Conservation (phyloP, 30 jellyfish, hydroid and myxozoan species). For the Hydractinia symbiolongicarpus region DNA sequence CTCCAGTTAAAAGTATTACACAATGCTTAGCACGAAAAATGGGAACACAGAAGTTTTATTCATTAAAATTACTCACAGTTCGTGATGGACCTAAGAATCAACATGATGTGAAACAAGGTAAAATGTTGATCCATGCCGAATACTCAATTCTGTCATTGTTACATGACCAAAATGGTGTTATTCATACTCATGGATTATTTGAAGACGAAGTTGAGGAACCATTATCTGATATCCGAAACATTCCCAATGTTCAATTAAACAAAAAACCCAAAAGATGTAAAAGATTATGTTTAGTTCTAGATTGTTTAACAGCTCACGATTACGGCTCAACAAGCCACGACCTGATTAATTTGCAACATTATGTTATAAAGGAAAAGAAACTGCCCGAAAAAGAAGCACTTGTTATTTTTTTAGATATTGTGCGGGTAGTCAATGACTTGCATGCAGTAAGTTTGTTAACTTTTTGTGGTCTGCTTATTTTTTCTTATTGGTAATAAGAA, state of each 20-base stretch:
- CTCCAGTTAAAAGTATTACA: constrained; percentile 84
- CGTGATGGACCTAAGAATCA: constrained; percentile 19
- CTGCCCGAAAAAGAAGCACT: constrained; percentile 87
- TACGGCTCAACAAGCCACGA: constrained; percentile 71
- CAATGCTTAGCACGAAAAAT: constrained; percentile 90
- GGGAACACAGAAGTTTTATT: constrained; percentile 79
- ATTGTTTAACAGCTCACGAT: constrained; percentile 84
- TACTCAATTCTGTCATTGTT: constrained; percentile 69
- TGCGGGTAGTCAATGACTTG: constrained; percentile 68
- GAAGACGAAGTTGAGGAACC: constrained; percentile 79
- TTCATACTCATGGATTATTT: constrained; percentile 90
- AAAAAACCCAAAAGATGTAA: constrained; percentile 42
- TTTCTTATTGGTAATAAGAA: no score
- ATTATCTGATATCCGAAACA: constrained; percentile 24
- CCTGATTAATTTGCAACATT: constrained; percentile 76
- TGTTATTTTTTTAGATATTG: constrained; percentile 67
- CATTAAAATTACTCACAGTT: constrained; percentile 60
- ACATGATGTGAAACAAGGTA: constrained; percentile 87
- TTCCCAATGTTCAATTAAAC: constrained; percentile 10
- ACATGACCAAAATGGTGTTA: constrained; percentile 87
- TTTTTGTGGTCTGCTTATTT: no score
- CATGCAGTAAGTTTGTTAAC: constrained; percentile 54
- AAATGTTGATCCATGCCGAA: constrained; percentile 89
- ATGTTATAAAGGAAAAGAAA: constrained; percentile 81
- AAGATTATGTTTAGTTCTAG: constrained; percentile 85